Conservation (phyloP, 2,888 invertebrate species). For the Troglohyphantes excavatus region DNA sequence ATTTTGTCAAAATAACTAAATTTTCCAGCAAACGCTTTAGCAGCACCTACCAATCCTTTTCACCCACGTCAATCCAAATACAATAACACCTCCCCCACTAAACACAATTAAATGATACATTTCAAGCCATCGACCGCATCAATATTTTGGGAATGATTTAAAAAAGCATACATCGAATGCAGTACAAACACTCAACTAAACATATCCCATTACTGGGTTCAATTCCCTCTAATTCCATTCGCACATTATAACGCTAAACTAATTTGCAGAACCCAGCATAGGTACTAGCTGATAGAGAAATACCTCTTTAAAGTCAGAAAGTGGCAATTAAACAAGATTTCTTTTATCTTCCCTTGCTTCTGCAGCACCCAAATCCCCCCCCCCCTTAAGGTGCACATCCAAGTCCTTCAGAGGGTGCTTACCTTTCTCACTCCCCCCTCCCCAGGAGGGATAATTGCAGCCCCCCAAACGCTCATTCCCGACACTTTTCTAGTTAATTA, state of each 20-base stretch:
- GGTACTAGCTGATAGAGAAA: not conserved
- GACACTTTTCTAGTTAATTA: slow-evolving; percentile 75
- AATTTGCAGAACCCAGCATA: not conserved
- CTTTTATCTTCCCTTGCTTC: not conserved
- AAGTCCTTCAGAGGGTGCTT: not conserved
- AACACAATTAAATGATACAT: too few species aligned
- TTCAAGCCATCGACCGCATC: too few species aligned
- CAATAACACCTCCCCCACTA: too few species aligned
- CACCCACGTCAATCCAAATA: too few species aligned
- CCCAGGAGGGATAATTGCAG: slow-evolving; percentile 35
- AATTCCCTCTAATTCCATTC: not conserved
- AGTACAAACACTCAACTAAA: too few species aligned
- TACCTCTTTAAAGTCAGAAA: not conserved
- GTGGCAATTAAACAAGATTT: not conserved
- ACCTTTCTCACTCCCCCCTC: not conserved
- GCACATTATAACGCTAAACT: not conserved
- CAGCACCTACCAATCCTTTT: too few species aligned
- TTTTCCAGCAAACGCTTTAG: too few species aligned
- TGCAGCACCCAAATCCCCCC: not conserved
- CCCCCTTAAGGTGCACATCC: not conserved
- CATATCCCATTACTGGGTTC: not conserved
- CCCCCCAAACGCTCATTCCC: slow-evolving; percentile 28
- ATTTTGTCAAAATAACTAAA: too few species aligned
- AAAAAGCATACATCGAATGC: too few species aligned
- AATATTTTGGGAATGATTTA: too few species aligned